These are phyloP conservation scores for Cryptoprocta ferox DNA, from an alignment of 2,797 vertebrate genomes.

Conservation along the genomic window DNA sequence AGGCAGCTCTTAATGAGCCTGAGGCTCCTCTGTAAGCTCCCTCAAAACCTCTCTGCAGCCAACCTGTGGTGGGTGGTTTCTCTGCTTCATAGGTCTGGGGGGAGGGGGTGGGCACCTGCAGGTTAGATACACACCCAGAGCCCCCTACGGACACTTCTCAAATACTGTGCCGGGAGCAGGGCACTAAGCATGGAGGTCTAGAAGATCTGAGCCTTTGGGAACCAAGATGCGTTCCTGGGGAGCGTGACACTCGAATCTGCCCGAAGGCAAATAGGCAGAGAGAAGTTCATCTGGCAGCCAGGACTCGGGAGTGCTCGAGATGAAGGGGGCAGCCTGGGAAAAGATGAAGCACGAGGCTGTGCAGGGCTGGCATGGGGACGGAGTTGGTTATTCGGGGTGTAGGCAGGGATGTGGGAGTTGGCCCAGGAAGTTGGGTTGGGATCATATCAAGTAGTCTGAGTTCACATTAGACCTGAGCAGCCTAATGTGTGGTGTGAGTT, in stretches of 20 bases:
- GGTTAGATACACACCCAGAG: neutral
- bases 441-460: neutral
- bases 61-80: neutral
- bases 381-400: neutral
- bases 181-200: neutral
- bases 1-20: neutral
- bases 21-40: neutral
- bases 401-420: neutral
- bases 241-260: neutral
- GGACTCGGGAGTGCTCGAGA: accelerated
- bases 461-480: neutral
- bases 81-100: neutral
- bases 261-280: neutral
- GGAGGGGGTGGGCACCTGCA: neutral
- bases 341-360: neutral
- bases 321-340: neutral
- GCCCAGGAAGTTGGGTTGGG: neutral
- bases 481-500: neutral
- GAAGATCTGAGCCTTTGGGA: neutral
- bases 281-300: neutral
- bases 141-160: neutral
- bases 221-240: neutral
- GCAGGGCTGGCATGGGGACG: neutral
- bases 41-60: no score
- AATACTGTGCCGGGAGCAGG: neutral